Base-by-base conservation (phyloP, 1,140 invertebrate genomes). In the Platyscapa corneri region DNA sequence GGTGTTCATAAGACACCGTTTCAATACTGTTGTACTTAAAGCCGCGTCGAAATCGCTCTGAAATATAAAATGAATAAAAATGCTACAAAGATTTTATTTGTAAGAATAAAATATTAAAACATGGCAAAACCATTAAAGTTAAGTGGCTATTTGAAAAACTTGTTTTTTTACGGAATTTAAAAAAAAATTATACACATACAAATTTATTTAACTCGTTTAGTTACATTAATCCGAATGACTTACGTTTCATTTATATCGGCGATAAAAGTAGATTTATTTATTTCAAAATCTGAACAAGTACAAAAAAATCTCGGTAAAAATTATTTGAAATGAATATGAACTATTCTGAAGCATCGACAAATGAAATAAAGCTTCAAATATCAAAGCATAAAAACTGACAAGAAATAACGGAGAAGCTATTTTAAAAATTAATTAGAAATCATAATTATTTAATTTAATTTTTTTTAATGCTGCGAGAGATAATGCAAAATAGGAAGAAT, bases 1-100 rank as follows among this genome's bases (percentile, higher is more conserved):
- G 67, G 32, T 70, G 67, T 70, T 70, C 67, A 70, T 70, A 70
- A 70, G 34, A 37, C 34, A 70, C 34, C 67, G 67, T 37, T 67
- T 67, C 64, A 34, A 67, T 67, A 34, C 64, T 32, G 18, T 70
- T 6, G 67, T 23, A 37, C 67, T 70, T 39, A 12, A 39, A 70
- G 8, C 34, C 30, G 5, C 67, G 3, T 32, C 12, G 34, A 20
- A 34, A 23, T 70, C 20, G 18, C 16, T 70, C 34, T 34, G 30
- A 67, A 30, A 67, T 32, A 67, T 67, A 70, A 70, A 70, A 70
- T 70, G 20, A 70, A 37, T 37, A 39, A 30, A n/a, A 37, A 70
- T 16, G 16, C 20, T 70, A 37, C 32, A 70, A 70, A 39, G 16
- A 20, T 14, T 18, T 39, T 20, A 12, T 39, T 37, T 39, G 18